These are phyloP conservation scores for Capra hircus DNA, from an alignment of 2,113 vertebrate genomes.

Conservation along the genomic window DNA sequence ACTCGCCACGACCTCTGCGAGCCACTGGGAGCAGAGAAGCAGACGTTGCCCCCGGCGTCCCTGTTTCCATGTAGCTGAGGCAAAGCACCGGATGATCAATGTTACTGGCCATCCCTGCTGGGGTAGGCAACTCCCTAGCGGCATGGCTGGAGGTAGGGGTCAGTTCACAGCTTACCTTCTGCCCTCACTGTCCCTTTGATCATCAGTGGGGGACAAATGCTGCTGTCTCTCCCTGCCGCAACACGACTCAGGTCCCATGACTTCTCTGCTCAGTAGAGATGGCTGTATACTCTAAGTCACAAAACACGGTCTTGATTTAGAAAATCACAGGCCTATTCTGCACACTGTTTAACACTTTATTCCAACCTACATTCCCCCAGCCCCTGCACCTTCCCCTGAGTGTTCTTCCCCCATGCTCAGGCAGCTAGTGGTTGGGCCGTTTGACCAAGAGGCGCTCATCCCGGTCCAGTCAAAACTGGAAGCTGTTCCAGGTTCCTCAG, in stretches of 20 bases:
- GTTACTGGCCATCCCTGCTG: fast-evolving
- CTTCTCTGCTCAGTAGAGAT: not conserved
- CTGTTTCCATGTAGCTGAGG: fast-evolving
- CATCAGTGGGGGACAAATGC: fast-evolving
- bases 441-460: fast-evolving
- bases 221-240: fast-evolving
- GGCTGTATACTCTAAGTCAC: not conserved
- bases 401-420: fast-evolving
- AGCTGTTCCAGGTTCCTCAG: fast-evolving
- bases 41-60: fast-evolving
- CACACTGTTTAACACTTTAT: fast-evolving
- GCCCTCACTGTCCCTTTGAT: not conserved
- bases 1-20: fast-evolving
- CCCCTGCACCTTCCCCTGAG: fast-evolving
- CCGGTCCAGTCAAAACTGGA: not conserved
- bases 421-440: fast-evolving
- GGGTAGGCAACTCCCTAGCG: fast-evolving
- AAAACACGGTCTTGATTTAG: not conserved
- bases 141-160: fast-evolving
- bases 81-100: fast-evolving
- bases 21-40: fast-evolving
- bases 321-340: fast-evolving
- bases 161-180: not conserved
- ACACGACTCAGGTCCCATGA: no score
- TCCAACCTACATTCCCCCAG: not conserved